Conservation (phyloP, 2,888 invertebrate species). For the Sicus ferrugineus region DNA sequence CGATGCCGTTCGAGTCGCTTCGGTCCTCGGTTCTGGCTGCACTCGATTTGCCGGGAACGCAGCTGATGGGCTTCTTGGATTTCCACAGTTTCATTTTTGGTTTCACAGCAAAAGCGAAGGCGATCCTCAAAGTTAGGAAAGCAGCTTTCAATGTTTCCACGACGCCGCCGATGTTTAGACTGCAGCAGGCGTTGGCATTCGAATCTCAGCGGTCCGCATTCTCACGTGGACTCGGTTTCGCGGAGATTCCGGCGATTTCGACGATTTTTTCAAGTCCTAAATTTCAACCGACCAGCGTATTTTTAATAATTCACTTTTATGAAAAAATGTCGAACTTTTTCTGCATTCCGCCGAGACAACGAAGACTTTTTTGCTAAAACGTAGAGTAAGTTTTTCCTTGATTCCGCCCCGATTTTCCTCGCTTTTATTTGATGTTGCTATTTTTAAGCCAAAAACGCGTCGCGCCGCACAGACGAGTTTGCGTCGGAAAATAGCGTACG, state of each 20-base stretch:
- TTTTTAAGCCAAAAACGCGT: slow-evolving; percentile 37
- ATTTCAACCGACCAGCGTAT: too few relatives aligned
- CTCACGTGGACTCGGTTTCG: too few relatives aligned
- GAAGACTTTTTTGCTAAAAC: slow-evolving; percentile 22
- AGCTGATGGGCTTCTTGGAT: slow-evolving; percentile 63
- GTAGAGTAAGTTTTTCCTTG: slow-evolving; percentile 15
- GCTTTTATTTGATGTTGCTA: slow-evolving; percentile 32
- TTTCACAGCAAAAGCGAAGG: too few relatives aligned
- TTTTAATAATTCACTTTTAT: too few relatives aligned
- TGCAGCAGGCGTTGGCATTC: too few relatives aligned
- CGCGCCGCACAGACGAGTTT: not conserved
- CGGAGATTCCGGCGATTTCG: too few relatives aligned
- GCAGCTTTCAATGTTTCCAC: too few relatives aligned
- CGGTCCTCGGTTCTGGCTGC: slow-evolving; percentile 56
- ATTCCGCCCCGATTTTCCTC: not conserved
- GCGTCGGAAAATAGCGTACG: slow-evolving; percentile 39
- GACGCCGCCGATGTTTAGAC: too few relatives aligned
- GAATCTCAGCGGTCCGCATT: too few relatives aligned
- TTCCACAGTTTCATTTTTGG: slow-evolving; percentile 66
- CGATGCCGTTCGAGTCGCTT: slow-evolving; percentile 52
- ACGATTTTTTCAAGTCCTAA: too few relatives aligned
- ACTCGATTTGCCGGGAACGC: slow-evolving; percentile 61
- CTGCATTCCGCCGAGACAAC: not conserved
- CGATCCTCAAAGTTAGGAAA: too few relatives aligned
- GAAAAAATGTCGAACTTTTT: not conserved